Base-by-base conservation (phyloP, 2,113 vertebrate genomes). In the Malaclemys terrapin region DNA sequence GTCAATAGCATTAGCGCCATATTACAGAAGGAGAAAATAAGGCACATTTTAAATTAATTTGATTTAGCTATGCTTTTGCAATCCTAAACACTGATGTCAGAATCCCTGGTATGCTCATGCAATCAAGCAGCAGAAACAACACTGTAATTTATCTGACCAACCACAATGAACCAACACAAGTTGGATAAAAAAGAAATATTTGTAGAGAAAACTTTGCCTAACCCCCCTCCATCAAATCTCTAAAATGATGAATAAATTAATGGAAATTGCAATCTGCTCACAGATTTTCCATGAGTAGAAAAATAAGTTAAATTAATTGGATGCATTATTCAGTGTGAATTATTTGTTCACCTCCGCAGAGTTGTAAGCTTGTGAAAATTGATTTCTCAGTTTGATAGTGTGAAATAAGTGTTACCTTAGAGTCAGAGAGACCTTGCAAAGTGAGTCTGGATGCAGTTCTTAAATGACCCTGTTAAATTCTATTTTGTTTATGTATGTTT, bases 121-220 rank as follows among this genome's bases (percentile, higher is more conserved):
- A 31, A 0, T 1, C 6, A 22, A 0, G 3, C 14, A 7, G 5
- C 0, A 0, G 1, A 16, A 2, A 6, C 57, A 69, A 24, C 22
- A 25, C 5, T 12, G 16, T 45, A 4, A 35, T 35, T 0, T 0
- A 84, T 69, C 7, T 22, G 56, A 31, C 22, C 3, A 0, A 75
- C 1, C 27, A 2, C 6, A 31, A 35, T 16, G 35, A 20, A 79
- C 84, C 22, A 31, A 59, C 6, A 84, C 45, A 1, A 0, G 45
- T 65, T 10, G 47, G 38, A 42, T 82, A 65, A 59, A 11, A 38
- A 76, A 10, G 27, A 49, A 47, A 59, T 47, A 62, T 6, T 82
- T 1, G 3, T 2, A 14, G 78, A 86, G 22, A 25, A 31, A 79
- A 87, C 53, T 53, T 1, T 50, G 47, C 49, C 35, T 45, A 9